These are phyloP conservation scores for Protomyctophum bolini DNA, from an alignment of 2,113 vertebrate species.

Conservation along the genomic window DNA sequence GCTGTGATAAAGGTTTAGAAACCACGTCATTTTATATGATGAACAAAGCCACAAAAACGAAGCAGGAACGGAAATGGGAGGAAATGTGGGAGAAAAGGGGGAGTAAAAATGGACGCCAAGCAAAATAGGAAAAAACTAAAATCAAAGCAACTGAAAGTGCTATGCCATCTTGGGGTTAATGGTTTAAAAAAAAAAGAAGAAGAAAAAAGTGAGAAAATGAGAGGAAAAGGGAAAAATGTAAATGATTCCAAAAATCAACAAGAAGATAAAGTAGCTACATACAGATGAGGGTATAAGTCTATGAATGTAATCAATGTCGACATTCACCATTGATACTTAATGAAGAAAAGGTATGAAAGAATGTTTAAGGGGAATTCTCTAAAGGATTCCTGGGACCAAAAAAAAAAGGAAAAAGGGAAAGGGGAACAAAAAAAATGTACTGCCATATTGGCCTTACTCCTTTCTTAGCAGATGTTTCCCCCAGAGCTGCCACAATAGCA, in stretches of 20 bases:
- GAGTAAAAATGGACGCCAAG: constrained; percentile 46
- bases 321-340: constrained; percentile 48
- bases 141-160: constrained; percentile 50
- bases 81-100: constrained; percentile 35
- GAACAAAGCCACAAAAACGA: constrained; percentile 1
- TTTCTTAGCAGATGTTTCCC: constrained; percentile 88
- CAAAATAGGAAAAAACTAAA: constrained; percentile 50
- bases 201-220: constrained; percentile 7
- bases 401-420: constrained; percentile 47
- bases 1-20: constrained; percentile 27
- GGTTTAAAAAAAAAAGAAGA: constrained; percentile 14
- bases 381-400: constrained; percentile 53
- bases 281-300: constrained; percentile 50
- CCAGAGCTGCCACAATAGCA: constrained; percentile 95
- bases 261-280: constrained; percentile 56
- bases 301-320: constrained; percentile 51
- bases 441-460: constrained; percentile 77
- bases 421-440: constrained; percentile 55
- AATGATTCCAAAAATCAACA: constrained; percentile 39
- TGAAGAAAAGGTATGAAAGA: constrained; percentile 51
- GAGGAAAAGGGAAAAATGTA: constrained; percentile 28
- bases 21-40: constrained; percentile 47
- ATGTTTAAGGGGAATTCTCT: constrained; percentile 49
- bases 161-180: constrained; percentile 30
- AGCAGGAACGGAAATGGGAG: constrained; percentile 12